A percentile compares a stretch with the other conserved stretches of the same genome.
Conservation (phyloP, 2,113 vertebrate genomes). For the Protomyctophum bolini region DNA sequence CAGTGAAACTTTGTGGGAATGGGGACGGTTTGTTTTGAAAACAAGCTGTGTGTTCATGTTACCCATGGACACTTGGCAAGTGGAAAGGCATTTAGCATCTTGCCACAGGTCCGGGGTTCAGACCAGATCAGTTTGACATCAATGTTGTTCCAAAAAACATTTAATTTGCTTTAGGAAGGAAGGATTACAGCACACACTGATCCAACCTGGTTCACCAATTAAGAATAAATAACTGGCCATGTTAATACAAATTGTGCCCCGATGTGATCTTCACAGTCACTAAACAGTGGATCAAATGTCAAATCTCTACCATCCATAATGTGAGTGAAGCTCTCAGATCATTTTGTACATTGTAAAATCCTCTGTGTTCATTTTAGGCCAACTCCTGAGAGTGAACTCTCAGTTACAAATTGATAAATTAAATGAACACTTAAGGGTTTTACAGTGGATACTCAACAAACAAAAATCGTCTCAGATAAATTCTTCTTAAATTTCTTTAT, state of each 20-base stretch:
- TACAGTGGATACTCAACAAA: too few species aligned
- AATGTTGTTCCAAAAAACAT: conserved; percentile 71
- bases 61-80: too few species aligned
- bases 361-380: conserved; percentile 8
- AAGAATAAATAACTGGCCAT: conserved; percentile 82
- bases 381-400: too few species aligned
- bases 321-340: conserved; percentile 51
- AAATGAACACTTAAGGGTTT: too few species aligned
- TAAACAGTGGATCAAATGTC: conserved; percentile 66
- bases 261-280: conserved; percentile 68
- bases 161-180: conserved; percentile 74
- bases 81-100: too few species aligned
- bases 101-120: too few species aligned
- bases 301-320: conserved; percentile 59
- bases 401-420: too few species aligned
- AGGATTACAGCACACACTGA: conserved; percentile 76
- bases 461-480: conserved; percentile 53
- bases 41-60: too few species aligned
- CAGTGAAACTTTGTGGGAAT: too few species aligned
- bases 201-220: conserved; percentile 77
- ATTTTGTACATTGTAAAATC: conserved; percentile 46
- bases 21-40: too few species aligned
- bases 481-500: conserved; percentile 58
- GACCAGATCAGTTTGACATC: neutral
- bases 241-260: conserved; percentile 68